A percentile compares a stretch with the other conserved stretches of the same genome.
Conservation (phyloP, 2,888 invertebrate species). For the Polyommatus icarus region DNA sequence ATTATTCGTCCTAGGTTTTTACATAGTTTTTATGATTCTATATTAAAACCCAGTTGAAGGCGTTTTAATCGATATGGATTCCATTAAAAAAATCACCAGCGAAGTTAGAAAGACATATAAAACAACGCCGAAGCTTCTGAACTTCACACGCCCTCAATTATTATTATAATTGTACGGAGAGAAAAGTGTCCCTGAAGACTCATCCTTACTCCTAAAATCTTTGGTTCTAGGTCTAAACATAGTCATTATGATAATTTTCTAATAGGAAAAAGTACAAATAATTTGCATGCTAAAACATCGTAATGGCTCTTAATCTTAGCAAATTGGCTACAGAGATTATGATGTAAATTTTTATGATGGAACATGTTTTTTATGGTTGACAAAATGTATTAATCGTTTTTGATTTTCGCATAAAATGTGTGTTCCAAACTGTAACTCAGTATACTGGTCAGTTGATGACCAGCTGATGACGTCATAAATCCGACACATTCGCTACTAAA, state of each 20-base stretch:
- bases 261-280: conserved; percentile 35
- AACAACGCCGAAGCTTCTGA: too few relatives aligned
- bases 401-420: neutral
- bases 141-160: too few relatives aligned
- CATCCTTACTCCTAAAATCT: neutral
- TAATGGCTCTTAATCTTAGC: conserved; percentile 9
- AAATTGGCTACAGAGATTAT: conserved; percentile 24
- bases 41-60: too few relatives aligned
- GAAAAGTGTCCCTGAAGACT: neutral
- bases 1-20: too few relatives aligned
- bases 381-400: neutral
- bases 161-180: too few relatives aligned
- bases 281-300: conserved; percentile 27
- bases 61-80: too few relatives aligned
- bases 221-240: conserved; percentile 24
- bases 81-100: too few relatives aligned
- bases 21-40: too few relatives aligned
- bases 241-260: conserved; percentile 41
- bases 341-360: neutral
- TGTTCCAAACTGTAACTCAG: neutral
- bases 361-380: conserved; percentile 6
- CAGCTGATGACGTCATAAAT: neutral
- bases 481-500: neutral
- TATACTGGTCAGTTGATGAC: neutral
- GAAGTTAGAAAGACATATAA: too few relatives aligned